These are phyloP conservation scores for Gastrophryne carolinensis DNA, from an alignment of 2,797 vertebrate genomes.

Conservation along the genomic window DNA sequence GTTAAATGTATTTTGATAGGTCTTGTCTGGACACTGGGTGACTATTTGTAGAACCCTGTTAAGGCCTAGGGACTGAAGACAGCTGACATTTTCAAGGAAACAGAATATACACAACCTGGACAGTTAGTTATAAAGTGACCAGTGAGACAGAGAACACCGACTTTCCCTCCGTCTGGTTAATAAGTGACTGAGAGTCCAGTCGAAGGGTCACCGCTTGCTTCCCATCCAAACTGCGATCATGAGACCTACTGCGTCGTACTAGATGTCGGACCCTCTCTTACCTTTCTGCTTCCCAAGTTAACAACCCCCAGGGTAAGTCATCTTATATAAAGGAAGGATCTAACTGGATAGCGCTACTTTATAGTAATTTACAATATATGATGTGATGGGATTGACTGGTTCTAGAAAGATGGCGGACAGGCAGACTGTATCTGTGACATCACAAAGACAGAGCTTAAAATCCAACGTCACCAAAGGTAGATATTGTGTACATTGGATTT, in stretches of 20 bases:
- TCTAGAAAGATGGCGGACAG: not conserved
- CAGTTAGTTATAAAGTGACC: not conserved
- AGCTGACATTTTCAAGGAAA: too few species aligned
- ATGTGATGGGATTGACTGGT: not conserved
- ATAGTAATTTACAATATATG: not conserved
- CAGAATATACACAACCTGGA: too few species aligned
- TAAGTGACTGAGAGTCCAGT: slow-evolving; percentile 27
- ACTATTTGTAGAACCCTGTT: too few species aligned
- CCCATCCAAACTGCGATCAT: not conserved
- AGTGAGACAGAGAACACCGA: not conserved
- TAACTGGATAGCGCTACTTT: not conserved
- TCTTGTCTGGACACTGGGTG: too few species aligned
- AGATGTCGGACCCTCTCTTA: not conserved
- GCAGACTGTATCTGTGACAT: not conserved
- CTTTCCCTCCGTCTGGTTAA: slow-evolving; percentile 14
- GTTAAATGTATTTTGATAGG: too few species aligned
- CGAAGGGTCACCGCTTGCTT: slow-evolving; percentile 34
- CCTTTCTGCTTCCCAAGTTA: not conserved
- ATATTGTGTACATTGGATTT: not conserved
- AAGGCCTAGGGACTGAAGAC: too few species aligned
- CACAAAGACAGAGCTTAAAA: not conserved
- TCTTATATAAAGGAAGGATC: not conserved
- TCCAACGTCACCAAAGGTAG: not conserved
- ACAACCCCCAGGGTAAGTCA: not conserved
- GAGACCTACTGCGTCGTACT: not conserved